phyloP scores from a whole-genome alignment of 2,888 invertebrate genomes.

The Orthonevra nobilis region DNA sequence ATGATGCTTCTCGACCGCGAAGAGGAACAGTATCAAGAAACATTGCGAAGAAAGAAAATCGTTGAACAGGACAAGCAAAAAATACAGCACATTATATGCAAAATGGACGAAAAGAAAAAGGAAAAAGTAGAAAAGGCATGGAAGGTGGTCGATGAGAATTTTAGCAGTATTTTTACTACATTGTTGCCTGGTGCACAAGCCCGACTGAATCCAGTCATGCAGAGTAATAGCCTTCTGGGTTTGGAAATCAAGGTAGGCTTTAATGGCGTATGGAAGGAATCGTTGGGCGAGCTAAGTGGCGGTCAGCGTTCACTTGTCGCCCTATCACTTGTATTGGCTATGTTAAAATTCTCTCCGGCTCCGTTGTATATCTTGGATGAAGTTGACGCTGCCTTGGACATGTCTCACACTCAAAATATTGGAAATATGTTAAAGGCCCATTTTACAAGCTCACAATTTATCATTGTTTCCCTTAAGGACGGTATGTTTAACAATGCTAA shows the following conservation, averaged over 20 bases:
- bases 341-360: slow-evolving; percentile 98
- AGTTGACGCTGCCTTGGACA: slow-evolving; percentile 98
- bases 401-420: slow-evolving; percentile 99
- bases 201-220: slow-evolving; percentile 85
- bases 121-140: slow-evolving; percentile 90
- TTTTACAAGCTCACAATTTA: slow-evolving; percentile 96
- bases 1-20: slow-evolving; percentile 92
- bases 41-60: slow-evolving; percentile 86
- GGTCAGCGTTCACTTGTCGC: slow-evolving; percentile 98
- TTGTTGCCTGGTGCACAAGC: slow-evolving; percentile 95
- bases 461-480: slow-evolving; percentile 98
- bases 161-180: slow-evolving; percentile 95
- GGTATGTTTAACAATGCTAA: slow-evolving; percentile 99
- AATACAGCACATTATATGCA: slow-evolving; percentile 88
- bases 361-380: slow-evolving; percentile 99
- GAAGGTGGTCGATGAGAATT: slow-evolving; percentile 93
- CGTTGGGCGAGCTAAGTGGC: slow-evolving; percentile 96
- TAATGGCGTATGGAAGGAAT: slow-evolving; percentile 97
- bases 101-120: slow-evolving; percentile 95
- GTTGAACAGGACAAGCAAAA: slow-evolving; percentile 88
- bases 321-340: slow-evolving; percentile 95
- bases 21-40: slow-evolving; percentile 88
- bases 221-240: slow-evolving; percentile 84
- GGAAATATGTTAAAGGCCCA: slow-evolving; percentile 95
- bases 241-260: slow-evolving; percentile 96